Evolutionary conservation across 2,113 vertebrate genomes (phyloP).

Genomic region (Mesembrinibis cayennensis): DNA sequence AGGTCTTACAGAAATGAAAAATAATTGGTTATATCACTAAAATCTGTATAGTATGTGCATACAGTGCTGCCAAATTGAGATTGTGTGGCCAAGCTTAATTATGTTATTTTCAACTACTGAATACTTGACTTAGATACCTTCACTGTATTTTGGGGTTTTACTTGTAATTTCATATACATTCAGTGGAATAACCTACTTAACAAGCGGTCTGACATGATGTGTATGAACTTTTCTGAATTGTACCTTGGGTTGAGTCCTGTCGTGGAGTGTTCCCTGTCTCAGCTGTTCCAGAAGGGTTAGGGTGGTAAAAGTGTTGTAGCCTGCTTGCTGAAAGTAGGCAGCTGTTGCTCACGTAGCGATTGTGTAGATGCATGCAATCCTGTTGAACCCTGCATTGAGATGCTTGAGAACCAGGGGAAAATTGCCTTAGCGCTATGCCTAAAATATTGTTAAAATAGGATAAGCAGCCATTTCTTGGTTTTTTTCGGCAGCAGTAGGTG

Average conservation of each 20-base stretch:
- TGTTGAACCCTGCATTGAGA: not conserved
- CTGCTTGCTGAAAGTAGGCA: not conserved
- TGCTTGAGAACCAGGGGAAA: too few species aligned
- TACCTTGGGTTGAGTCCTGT: not conserved
- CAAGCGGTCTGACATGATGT: not conserved
- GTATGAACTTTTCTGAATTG: not conserved
- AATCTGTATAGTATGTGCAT: not conserved
- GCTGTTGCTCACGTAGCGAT: fast-evolving
- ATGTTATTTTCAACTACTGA: not conserved
- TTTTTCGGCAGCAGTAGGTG: not conserved
- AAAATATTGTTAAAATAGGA: not conserved
- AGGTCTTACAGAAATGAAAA: not conserved
- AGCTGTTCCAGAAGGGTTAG: not conserved
- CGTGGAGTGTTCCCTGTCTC: not conserved
- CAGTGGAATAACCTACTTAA: not conserved
- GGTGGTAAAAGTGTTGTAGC: not conserved
- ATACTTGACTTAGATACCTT: not conserved
- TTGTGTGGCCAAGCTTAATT: not conserved
- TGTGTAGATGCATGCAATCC: not conserved
- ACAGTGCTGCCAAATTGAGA: not conserved
- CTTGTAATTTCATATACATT: not conserved
- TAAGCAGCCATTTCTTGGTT: not conserved
- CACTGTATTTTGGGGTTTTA: not conserved
- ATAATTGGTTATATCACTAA: not conserved
- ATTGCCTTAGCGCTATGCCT: not conserved